Base-by-base conservation (phyloP, 2,113 vertebrate genomes). In the Nibea albiflora region DNA sequence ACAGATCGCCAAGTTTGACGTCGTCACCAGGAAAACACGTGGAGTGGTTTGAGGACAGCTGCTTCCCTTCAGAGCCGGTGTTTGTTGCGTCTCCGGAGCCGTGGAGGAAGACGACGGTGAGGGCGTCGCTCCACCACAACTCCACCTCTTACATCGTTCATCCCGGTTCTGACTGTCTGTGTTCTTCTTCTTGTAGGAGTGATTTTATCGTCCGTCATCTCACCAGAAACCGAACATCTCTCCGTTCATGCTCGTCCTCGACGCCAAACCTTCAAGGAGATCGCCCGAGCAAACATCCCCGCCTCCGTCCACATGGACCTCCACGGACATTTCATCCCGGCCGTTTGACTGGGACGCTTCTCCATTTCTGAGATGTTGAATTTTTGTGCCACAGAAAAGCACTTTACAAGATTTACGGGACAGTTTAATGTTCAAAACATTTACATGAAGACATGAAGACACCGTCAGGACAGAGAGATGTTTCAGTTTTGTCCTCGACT, bases 91-190 rank as follows among this genome's bases (percentile, higher is more conserved):
- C 85, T 0, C 97, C 97, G 0, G 92, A 4, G 95, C 95, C 5
- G 89, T 81, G 87, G 96, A 97, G 24, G 97, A 99, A 80, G 98
- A 99, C 15, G 96, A 98, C 0, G 97, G 97, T 99, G 58, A 89
- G 85, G 14, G 2, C 39, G 5, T 22, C 1, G 0, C 5, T 19
- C 47, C 8, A 22, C 52, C 9, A 8, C 57, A 10, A 26, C 22
- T 4, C 26, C 4, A 2, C 5, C 2, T 8, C 63, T 24, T 1
- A 11, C n/a, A 39, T 7, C 4, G 0, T 8, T 2, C 26, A 12
- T 44, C 52, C 0, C 15, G 1, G 3, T 11, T 56, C 71, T 78
- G 15, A 60, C 4, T 1, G 1, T 17, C 31, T 24, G 20, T 49
- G 4, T 19, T 12, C 17, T 58, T 50, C 39, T 49, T 49, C 35